phyloP scores from a whole-genome alignment of 2,888 invertebrate genomes.

The Gymnoscelis rufifasciata region DNA sequence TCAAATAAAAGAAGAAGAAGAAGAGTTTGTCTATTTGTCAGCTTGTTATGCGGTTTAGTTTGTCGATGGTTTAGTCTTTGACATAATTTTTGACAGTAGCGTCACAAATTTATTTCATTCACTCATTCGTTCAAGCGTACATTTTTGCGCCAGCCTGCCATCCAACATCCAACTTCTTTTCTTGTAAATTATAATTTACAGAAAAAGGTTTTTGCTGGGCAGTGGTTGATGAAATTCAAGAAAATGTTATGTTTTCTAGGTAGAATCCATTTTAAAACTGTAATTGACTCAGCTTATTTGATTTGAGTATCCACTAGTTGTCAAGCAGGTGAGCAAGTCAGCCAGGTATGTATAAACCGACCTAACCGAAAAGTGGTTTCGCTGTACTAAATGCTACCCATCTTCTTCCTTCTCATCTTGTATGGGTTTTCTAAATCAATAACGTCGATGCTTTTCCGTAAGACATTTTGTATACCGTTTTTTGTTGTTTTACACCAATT shows the following conservation, averaged over 20 bases:
- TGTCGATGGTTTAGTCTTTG: not conserved
- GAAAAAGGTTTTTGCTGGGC: slow-evolving; percentile 9
- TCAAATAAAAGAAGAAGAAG: too few relatives aligned
- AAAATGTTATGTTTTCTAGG: slow-evolving; percentile 26
- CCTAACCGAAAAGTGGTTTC: slow-evolving; percentile 32
- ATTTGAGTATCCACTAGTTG: slow-evolving; percentile 55
- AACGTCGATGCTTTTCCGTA: slow-evolving; percentile 42
- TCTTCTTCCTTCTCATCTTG: slow-evolving; percentile 37
- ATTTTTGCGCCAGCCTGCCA: slow-evolving; percentile 10
- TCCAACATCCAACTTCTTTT: not conserved
- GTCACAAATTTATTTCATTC: not conserved
- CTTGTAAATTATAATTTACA: slow-evolving; percentile 4
- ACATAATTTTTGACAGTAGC: not conserved
- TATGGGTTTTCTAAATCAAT: slow-evolving; percentile 58
- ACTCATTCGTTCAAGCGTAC: slow-evolving; percentile 8
- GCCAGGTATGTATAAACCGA: slow-evolving; percentile 50
- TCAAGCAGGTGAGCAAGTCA: slow-evolving; percentile 67
- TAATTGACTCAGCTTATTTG: slow-evolving; percentile 21
- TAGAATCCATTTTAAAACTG: slow-evolving; percentile 11
- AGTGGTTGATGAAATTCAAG: slow-evolving; percentile 3
- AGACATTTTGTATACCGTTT: slow-evolving; percentile 37
- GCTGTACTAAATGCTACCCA: slow-evolving; percentile 8
- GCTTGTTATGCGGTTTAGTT: not conserved
- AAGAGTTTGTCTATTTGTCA: too few relatives aligned
- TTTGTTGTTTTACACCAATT: slow-evolving; percentile 33